These are phyloP conservation scores for Psittacula derbiana DNA, from an alignment of 2,797 vertebrate species.

Conservation along the genomic window DNA sequence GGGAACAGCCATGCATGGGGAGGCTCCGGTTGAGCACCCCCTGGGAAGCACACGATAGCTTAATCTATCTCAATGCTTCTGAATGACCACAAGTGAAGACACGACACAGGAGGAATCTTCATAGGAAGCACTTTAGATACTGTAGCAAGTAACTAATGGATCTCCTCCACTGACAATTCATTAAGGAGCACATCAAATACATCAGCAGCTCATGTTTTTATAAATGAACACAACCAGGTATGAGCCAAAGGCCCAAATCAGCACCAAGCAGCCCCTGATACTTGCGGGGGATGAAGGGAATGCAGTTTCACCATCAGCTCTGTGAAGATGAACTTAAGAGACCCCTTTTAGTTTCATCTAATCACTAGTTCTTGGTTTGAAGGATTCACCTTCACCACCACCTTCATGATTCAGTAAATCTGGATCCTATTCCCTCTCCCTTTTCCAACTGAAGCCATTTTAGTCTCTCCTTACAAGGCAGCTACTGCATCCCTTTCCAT, in stretches of 20 bases:
- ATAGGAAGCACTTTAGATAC: conserved; percentile 63
- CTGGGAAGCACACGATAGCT: neutral
- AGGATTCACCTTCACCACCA: neutral
- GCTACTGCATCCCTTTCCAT: neutral
- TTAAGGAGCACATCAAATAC: neutral
- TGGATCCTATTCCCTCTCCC: neutral
- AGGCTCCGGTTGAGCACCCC: neutral
- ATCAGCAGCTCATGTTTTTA: neutral
- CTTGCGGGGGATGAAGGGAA: fast-evolving
- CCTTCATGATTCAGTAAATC: neutral
- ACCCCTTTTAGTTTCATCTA: neutral
- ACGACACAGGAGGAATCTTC: conserved; percentile 2
- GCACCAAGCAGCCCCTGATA: neutral
- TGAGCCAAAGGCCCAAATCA: neutral
- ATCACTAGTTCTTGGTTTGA: neutral
- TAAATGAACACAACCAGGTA: neutral
- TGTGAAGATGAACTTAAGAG: neutral
- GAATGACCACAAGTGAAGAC: neutral
- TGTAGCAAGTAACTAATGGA: neutral
- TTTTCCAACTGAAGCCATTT: neutral
- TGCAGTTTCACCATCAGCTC: neutral
- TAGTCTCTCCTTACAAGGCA: neutral
- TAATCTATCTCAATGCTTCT: neutral
- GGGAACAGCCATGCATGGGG: conserved; percentile 9
- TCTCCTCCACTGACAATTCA: neutral